These are phyloP conservation scores for Gastrophysa polygoni DNA, from an alignment of 2,888 invertebrate genomes.

Conservation along the genomic window DNA sequence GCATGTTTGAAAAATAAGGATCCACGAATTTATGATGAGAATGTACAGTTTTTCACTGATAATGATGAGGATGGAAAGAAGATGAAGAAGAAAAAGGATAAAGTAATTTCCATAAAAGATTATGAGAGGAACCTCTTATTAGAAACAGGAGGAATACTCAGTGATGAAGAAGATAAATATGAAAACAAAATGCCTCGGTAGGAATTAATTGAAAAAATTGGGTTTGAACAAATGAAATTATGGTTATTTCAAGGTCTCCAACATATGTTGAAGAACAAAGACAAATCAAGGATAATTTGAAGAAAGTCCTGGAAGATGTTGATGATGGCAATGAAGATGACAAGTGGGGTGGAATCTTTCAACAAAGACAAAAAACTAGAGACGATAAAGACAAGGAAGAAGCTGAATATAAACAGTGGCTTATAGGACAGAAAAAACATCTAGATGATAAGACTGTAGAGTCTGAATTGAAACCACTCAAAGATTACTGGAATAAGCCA, in stretches of 20 bases:
- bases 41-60: constrained; percentile 69
- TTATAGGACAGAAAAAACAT: constrained; percentile 73
- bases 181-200: constrained; percentile 21
- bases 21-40: constrained; percentile 85
- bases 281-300: constrained; percentile 69
- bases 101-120: constrained; percentile 74
- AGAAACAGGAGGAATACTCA: constrained; percentile 67
- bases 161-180: constrained; percentile 57
- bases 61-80: constrained; percentile 13
- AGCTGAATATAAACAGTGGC: constrained; percentile 76
- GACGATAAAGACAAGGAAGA: constrained; percentile 61
- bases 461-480: constrained; percentile 73
- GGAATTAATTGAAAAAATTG: not conserved
- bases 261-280: constrained; percentile 73
- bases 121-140: constrained; percentile 78
- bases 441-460: constrained; percentile 66
- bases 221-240: not conserved
- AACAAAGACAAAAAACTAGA: constrained; percentile 62
- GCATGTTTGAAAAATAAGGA: constrained; percentile 86
- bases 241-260: constrained; percentile 51
- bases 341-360: constrained; percentile 63
- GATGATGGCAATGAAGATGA: constrained; percentile 63
- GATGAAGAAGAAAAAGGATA: constrained; percentile 58
- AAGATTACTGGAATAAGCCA: constrained; percentile 84
- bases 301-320: constrained; percentile 58